phyloP scores from a whole-genome alignment of 2,888 invertebrate species.

The Platypus cylindrus region DNA sequence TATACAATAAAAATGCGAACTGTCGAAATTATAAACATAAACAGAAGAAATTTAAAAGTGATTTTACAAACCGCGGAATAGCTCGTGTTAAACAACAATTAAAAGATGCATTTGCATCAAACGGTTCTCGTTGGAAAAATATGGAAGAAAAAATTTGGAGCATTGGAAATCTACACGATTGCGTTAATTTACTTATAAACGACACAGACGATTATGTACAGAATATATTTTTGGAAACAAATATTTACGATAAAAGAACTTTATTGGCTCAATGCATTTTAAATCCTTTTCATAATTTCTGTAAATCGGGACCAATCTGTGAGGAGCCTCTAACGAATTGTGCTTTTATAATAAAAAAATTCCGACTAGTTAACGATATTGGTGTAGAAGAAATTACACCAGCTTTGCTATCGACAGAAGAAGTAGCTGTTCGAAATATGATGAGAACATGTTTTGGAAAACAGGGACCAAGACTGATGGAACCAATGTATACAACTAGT shows the following conservation, averaged over 20 bases:
- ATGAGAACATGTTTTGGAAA: slow-evolving; percentile 80
- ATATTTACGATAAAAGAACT: slow-evolving; percentile 40
- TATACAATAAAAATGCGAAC: slow-evolving; percentile 25
- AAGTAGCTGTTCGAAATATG: slow-evolving; percentile 38
- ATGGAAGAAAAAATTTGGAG: slow-evolving; percentile 68
- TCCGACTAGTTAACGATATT: slow-evolving; percentile 41
- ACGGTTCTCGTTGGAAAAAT: slow-evolving; percentile 31
- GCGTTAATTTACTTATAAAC: slow-evolving; percentile 83
- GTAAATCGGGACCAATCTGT: slow-evolving; percentile 81
- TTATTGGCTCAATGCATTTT: slow-evolving; percentile 67
- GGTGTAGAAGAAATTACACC: slow-evolving; percentile 34
- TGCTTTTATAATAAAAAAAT: slow-evolving; percentile 78
- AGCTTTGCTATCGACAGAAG: slow-evolving; percentile 19
- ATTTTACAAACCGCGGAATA: slow-evolving; percentile 19
- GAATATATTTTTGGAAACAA: slow-evolving; percentile 39
- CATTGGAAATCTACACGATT: slow-evolving; percentile 80
- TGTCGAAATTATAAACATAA: slow-evolving; percentile 20
- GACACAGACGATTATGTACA: slow-evolving; percentile 53
- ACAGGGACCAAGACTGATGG: slow-evolving; percentile 81
- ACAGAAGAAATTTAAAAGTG: slow-evolving; percentile 23
- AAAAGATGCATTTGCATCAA: slow-evolving; percentile 42
- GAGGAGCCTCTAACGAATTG: slow-evolving; percentile 96
- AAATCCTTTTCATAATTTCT: slow-evolving; percentile 77
- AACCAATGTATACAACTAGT: slow-evolving; percentile 65
- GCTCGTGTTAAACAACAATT: slow-evolving; percentile 42